Evolutionary conservation across 1,140 invertebrate genomes (phyloP), one percentile per base, ranked within the genome.

Genomic region (Campoletis sonorensis): DNA sequence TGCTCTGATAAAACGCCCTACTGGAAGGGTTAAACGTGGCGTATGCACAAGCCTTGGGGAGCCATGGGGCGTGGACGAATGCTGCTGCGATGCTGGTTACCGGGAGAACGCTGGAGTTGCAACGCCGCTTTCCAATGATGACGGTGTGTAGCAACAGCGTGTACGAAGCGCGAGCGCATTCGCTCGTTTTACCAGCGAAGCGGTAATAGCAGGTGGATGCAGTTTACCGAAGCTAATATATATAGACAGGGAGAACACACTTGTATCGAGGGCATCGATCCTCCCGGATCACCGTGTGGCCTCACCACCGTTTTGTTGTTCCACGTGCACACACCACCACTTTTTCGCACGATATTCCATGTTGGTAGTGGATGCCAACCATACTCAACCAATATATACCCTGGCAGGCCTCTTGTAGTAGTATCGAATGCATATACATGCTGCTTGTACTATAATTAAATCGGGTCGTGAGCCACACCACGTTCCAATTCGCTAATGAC

Each of bases 231-330:
- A 30, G 23, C 15, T 40, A 49, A 58, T 54, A 54, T 54, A 49
- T 54, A 68, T 27, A 70, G 58, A 81, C 84, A 81, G 81, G 71
- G 40, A 85, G 81, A 84, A 80, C 82, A 84, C 87, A 81, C 79
- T 83, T 30, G 83, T 90, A 91, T 91, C 87, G 89, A 79, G 89
- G 88, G 88, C 90, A 92, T 91, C 90, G 91, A 92, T 92, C 88
- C 85, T 89, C 77, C 83, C 85, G 83, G 89, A 88, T 90, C 89
- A 91, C 83, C 82, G 86, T 82, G 87, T 84, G 79, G 70, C 70
- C 79, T 81, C 82, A 67, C 77, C 82, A 67, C 77, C 76, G 77
- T 70, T 33, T 70, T 70, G 37, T 77, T 64, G 49, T 68, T 71
- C 30, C 72, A 78, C 76, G 76, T 78, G 76, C 76, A 78, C 76